Conservation (phyloP, 1,140 invertebrate genomes). For the Zeugodacus cucurbitae region DNA sequence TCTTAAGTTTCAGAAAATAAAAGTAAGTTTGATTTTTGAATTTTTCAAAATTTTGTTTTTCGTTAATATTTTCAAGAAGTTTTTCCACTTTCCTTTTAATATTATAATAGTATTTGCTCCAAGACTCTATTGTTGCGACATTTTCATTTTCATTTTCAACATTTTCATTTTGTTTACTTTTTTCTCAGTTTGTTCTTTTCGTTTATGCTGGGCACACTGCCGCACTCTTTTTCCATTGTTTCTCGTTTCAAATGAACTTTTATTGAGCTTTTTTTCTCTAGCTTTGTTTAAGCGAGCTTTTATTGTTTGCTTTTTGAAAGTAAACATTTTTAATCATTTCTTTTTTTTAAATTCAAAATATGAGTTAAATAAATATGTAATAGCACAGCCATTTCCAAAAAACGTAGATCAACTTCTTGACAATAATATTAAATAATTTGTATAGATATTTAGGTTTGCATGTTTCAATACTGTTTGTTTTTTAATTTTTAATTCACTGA, state of each 20-base stretch:
- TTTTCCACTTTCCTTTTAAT: conserved; percentile 54
- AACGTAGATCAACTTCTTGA: conserved; percentile 93
- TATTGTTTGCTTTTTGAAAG: conserved; percentile 13
- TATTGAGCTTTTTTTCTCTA: neutral
- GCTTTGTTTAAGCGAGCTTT: neutral
- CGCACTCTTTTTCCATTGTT: conserved; percentile 21
- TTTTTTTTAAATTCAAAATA: conserved; percentile 42
- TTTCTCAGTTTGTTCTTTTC: conserved; percentile 13
- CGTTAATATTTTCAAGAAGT: conserved; percentile 63
- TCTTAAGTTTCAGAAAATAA: conserved; percentile 30
- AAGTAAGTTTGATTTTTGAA: conserved; percentile 43
- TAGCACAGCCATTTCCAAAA: conserved; percentile 83
- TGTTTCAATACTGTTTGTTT: conserved; percentile 11
- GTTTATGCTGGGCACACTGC: conserved; percentile 4
- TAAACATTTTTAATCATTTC: neutral
- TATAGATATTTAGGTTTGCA: conserved; percentile 48
- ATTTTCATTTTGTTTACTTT: conserved; percentile 35
- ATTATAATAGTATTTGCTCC: conserved; percentile 40
- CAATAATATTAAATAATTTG: conserved; percentile 68
- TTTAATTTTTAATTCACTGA: neutral
- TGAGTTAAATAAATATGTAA: conserved; percentile 64
- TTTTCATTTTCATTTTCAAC: neutral
- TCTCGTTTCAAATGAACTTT: neutral
- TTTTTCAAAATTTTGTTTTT: conserved; percentile 33
- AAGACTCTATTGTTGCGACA: neutral